Conservation (phyloP, 2,113 vertebrate genomes). For the Antechinus stuartii region DNA sequence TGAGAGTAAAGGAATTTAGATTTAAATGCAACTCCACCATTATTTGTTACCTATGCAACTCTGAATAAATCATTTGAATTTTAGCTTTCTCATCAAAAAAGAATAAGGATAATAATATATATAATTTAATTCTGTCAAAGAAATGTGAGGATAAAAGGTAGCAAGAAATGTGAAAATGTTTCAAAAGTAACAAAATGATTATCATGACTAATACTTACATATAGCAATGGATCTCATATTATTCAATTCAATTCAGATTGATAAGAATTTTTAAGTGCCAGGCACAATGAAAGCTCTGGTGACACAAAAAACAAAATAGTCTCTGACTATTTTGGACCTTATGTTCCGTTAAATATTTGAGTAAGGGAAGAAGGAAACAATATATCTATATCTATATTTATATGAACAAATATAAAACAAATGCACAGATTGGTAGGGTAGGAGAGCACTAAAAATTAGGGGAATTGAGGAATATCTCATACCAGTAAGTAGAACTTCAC, state of each 20-base stretch:
- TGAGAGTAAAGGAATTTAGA: background rate
- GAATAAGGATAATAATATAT: too few relatives aligned
- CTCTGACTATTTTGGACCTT: background rate
- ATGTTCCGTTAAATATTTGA: background rate
- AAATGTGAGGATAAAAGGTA: background rate
- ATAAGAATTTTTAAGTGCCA: constrained; percentile 30
- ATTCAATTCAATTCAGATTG: constrained; percentile 13
- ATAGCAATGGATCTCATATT: background rate
- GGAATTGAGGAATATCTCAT: background rate
- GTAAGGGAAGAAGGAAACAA: background rate
- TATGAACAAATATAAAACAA: background rate
- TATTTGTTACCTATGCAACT: background rate
- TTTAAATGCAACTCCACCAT: background rate
- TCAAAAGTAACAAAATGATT: background rate
- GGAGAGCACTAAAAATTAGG: background rate
- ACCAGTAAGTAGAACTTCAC: background rate
- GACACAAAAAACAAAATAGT: constrained; percentile 6
- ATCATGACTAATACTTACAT: background rate
- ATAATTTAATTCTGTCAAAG: background rate
- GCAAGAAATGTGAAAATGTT: background rate
- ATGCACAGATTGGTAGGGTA: background rate
- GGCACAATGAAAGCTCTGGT: background rate
- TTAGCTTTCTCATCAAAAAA: background rate
- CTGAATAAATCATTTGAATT: background rate
- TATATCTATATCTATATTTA: background rate